These are phyloP conservation scores for Cryptus armator DNA, from an alignment of 2,888 invertebrate genomes.

Conservation along the genomic window DNA sequence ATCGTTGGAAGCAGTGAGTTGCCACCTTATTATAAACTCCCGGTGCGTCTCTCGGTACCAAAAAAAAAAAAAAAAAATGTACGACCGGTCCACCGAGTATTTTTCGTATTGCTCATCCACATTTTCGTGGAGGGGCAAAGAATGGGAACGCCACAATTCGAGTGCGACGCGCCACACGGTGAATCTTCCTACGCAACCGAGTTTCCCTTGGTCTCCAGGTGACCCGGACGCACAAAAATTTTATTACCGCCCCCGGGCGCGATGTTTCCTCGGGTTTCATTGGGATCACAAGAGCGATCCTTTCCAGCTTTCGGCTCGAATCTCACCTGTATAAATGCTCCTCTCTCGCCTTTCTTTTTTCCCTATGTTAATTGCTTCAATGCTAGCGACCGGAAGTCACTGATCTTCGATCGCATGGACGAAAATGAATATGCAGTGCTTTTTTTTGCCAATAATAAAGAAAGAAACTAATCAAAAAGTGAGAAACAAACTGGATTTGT, in stretches of 20 bases:
- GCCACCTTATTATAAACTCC: slow-evolving; percentile 49
- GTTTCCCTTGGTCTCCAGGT: slow-evolving; percentile 3
- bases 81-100: slow-evolving; percentile 43
- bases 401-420: not conserved
- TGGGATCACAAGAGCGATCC: slow-evolving; percentile 1
- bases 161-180: slow-evolving; percentile 10
- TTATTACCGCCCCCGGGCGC: slow-evolving; percentile 44
- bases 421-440: not conserved
- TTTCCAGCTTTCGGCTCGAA: slow-evolving; percentile 20
- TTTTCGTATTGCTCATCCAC: slow-evolving; percentile 40
- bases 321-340: slow-evolving; percentile 7
- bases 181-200: slow-evolving; percentile 51
- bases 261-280: slow-evolving; percentile 11
- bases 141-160: slow-evolving; percentile 54
- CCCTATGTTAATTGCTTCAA: not conserved
- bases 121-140: slow-evolving; percentile 30
- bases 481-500: too few species aligned
- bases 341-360: not conserved
- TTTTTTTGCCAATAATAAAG: not conserved
- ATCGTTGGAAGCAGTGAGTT: slow-evolving; percentile 21
- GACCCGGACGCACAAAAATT: slow-evolving; percentile 36
- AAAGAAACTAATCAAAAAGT: not conserved
- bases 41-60: not conserved
- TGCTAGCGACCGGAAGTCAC: not conserved
- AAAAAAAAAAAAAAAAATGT: not conserved